Evolutionary conservation across 2,888 invertebrate species (phyloP), one percentile per base, ranked within the genome.

Genomic region (Allygus modestus): DNA sequence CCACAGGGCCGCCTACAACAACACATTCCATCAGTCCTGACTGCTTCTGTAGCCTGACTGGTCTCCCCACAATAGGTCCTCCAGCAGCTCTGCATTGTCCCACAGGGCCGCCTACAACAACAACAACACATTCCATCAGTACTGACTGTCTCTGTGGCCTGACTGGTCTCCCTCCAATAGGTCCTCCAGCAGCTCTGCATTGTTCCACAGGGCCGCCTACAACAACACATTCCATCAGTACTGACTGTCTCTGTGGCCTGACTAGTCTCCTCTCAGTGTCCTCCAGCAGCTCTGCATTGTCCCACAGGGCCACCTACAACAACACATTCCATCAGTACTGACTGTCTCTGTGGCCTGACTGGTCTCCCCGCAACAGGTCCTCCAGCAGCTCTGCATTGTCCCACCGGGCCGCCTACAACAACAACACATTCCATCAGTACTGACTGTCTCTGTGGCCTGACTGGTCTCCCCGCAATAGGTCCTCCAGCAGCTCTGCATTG

Each of bases 51-150:
- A 92, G 86, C 88, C 89, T 87, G 93, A 91, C 82, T 95, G 94
- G 0, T 96, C 96, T 0, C 91, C 91, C 69, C 93, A 92, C 7
- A 97, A 89, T 33, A 97, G 91, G 90, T 97, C 97, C 88, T 94
- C 94, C 20, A 97, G 91, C 0, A 97, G 92, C 89, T 97, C 97
- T 23, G 95, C 93, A 89, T 97, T 97, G 90, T 97, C 97, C 97
- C 97, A 97, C n/a, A 97, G 90, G 0, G 97, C 96, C 4, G 37
- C 37, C 37, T 37, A 9, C 37, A 37, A 37, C 37, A 37, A 37
- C 37, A 37, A 4, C 4, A 7, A 9, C 37, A 37, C 9, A 7
- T 4, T 37, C 9, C 37, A 37, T 37, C 5, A 37, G 37, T 37
- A 4, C 37, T 37, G 37, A 37, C 37, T 37, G 37, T 7, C 37